Percentiles rank a stretch among this genome's conserved stretches.
These are phyloP conservation scores for Copsychus sechellarum DNA, from an alignment of 2,113 vertebrate species.

Conservation along the genomic window DNA sequence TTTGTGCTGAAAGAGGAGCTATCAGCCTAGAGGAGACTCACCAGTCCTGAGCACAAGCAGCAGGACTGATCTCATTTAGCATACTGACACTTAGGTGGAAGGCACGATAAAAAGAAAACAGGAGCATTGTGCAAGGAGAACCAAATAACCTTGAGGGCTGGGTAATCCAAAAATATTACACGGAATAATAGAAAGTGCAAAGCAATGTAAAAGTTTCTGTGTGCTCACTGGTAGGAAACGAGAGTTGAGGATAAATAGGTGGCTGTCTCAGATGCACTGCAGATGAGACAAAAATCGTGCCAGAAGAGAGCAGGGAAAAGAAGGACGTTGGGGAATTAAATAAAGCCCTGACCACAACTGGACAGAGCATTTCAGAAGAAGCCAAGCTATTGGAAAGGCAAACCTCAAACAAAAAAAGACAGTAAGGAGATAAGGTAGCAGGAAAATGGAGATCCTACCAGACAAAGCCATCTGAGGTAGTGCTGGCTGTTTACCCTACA, in stretches of 20 bases:
- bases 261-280: neutral
- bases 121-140: neutral
- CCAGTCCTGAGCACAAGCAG: neutral
- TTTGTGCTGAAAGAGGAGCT: neutral
- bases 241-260: neutral
- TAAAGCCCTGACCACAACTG: neutral
- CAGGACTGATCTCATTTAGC: neutral
- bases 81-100: neutral
- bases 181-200: neutral
- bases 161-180: neutral
- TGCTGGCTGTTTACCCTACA: fast-evolving
- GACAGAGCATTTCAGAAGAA: neutral
- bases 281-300: neutral
- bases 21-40: neutral
- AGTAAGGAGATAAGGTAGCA: neutral
- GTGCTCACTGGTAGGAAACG: neutral
- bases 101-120: neutral
- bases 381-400: neutral
- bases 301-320: neutral
- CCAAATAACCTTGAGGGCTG: neutral
- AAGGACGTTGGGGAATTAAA: neutral
- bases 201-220: neutral
- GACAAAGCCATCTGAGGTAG: neutral
- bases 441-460: neutral
- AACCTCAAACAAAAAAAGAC: neutral